A percentile compares a stretch with the other conserved stretches of the same genome.
phyloP scores from a whole-genome alignment of 1,140 invertebrate genomes.

The Heliothis virescens region DNA sequence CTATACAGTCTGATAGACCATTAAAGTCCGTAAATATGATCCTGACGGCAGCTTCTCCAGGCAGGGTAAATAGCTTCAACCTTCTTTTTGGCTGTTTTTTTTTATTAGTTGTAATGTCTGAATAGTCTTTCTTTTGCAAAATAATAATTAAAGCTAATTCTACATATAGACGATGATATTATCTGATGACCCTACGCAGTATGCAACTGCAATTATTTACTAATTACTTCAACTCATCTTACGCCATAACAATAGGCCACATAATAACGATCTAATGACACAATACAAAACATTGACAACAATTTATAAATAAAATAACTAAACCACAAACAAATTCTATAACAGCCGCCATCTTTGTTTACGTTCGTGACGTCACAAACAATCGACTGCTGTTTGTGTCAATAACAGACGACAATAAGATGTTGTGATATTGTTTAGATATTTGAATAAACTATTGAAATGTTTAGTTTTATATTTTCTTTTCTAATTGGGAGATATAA shows the following conservation, averaged over 20 bases:
- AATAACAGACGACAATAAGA: neutral
- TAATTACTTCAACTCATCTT: neutral
- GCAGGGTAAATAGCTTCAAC: too few species aligned
- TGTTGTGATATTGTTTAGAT: neutral
- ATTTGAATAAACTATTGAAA: neutral
- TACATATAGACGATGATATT: too few species aligned
- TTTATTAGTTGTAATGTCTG: too few species aligned
- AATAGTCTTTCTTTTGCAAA: too few species aligned
- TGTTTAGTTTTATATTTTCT: neutral
- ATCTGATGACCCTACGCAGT: too few species aligned
- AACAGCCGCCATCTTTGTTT: neutral
- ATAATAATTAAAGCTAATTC: too few species aligned
- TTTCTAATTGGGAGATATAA: neutral
- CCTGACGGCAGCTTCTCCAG: too few species aligned
- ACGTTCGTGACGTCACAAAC: neutral
- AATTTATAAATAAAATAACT: slow-evolving; percentile 6
- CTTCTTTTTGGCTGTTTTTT: too few species aligned
- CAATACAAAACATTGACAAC: neutral
- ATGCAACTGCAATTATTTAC: neutral
- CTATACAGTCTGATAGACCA: too few species aligned
- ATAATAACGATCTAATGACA: neutral
- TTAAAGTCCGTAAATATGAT: too few species aligned
- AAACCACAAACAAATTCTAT: neutral
- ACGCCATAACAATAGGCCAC: neutral
- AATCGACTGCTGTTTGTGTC: neutral